Evolutionary conservation across 2,113 vertebrate genomes (phyloP).

Genomic region (Spermophilus dauricus): DNA sequence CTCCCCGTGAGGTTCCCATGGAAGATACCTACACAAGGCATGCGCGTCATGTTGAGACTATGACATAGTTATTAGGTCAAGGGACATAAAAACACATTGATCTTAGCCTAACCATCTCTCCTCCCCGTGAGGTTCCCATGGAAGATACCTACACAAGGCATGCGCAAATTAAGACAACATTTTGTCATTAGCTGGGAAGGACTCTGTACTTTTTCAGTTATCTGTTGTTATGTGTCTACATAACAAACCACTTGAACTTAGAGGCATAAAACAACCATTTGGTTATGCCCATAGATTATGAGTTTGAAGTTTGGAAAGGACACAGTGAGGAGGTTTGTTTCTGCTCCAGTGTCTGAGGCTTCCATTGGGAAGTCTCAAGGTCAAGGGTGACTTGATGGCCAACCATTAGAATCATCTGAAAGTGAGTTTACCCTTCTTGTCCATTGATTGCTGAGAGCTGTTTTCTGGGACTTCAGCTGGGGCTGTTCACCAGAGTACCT

Average conservation of each 20-base stretch:
- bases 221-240: background rate
- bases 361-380: background rate
- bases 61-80: background rate
- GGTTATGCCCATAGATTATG: background rate
- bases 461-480: background rate
- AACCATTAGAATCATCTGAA: background rate
- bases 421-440: background rate
- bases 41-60: background rate
- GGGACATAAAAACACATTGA: slow-evolving; percentile 7
- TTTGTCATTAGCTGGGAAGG: background rate
- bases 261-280: background rate
- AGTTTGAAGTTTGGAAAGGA: background rate
- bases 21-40: background rate
- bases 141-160: background rate
- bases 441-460: background rate
- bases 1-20: background rate
- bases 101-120: background rate
- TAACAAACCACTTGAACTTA: background rate
- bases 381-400: background rate
- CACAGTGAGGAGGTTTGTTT: background rate
- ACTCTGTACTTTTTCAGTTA: background rate
- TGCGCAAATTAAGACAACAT: background rate
- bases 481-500: background rate
- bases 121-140: background rate
- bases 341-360: background rate